These are phyloP conservation scores for Drosophila kanapiae DNA, from an alignment of 1,140 invertebrate species.

Conservation along the genomic window DNA sequence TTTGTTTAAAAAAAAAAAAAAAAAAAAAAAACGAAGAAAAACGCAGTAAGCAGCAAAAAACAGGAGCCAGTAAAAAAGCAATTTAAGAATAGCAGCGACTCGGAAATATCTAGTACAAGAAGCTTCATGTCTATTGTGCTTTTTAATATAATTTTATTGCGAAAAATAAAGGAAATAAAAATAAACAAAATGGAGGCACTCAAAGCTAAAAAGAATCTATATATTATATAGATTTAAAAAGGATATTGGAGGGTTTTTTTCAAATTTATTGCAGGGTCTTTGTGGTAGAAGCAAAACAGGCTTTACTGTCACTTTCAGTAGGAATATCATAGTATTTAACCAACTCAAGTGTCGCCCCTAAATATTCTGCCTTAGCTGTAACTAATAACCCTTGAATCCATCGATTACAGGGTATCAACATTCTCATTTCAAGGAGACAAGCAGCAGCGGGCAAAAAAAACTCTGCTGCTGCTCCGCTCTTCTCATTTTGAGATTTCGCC, in stretches of 20 bases:
- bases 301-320: no score
- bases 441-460: not conserved
- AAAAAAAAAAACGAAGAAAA: not conserved
- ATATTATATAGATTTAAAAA: no score
- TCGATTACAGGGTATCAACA: conserved; percentile 17
- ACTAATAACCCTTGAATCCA: not conserved
- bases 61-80: conserved; percentile 17
- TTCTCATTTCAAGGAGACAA: conserved; percentile 48
- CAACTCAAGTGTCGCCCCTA: no score
- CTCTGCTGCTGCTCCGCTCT: conserved; percentile 18
- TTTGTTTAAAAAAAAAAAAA: conserved; percentile 27
- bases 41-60: conserved; percentile 22
- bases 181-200: no score
- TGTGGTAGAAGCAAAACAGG: no score
- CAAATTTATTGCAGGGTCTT: no score
- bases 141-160: no score
- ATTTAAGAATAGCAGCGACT: conserved; percentile 11
- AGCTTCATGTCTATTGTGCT: not conserved
- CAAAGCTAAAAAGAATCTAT: no score
- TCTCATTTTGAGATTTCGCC: conserved; percentile 38
- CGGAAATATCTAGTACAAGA: conserved; percentile 3
- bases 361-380: no score
- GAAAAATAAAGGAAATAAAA: no score
- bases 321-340: no score
- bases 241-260: no score